Conservation (phyloP, 2,797 vertebrate species). For the Podarcis siculus region DNA sequence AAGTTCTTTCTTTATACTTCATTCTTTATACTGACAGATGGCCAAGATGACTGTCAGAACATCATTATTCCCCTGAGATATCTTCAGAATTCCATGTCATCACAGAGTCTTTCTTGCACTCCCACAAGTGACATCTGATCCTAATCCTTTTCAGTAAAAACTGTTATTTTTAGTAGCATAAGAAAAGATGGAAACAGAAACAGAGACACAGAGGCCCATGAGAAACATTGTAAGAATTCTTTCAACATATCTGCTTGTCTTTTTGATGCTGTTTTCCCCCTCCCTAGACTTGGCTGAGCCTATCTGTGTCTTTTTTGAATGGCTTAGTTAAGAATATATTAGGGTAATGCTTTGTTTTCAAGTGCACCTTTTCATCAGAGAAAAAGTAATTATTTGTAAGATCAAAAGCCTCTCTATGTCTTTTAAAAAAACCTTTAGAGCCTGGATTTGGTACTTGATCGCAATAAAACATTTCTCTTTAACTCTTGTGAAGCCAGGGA, state of each 20-base stretch:
- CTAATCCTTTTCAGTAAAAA: conserved; percentile 3
- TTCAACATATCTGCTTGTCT: conserved; percentile 16
- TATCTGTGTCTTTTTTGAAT: conserved; percentile 25
- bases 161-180: conserved; percentile 39
- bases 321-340: conserved; percentile 40
- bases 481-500: neutral
- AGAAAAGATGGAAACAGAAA: conserved; percentile 31
- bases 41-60: conserved; percentile 58
- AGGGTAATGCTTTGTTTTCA: conserved; percentile 54
- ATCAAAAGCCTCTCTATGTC: conserved; percentile 25
- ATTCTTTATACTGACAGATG: conserved; percentile 19
- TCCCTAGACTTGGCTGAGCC: conserved; percentile 18
- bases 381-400: conserved; percentile 48
- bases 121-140: conserved; percentile 44
- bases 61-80: conserved; percentile 42
- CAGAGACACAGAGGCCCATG: neutral
- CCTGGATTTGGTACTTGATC: conserved; percentile 50
- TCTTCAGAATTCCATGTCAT: conserved; percentile 37
- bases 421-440: neutral
- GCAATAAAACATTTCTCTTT: conserved; percentile 51
- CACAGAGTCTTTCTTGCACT: conserved; percentile 31
- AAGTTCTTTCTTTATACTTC: neutral
- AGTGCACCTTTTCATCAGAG: conserved; percentile 41
- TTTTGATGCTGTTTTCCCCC: conserved; percentile 38
- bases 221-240: conserved; percentile 46